Evolutionary conservation across 2,797 vertebrate species (phyloP), one percentile per base, ranked within the genome.

Genomic region (Semaprochilodus insignis): DNA sequence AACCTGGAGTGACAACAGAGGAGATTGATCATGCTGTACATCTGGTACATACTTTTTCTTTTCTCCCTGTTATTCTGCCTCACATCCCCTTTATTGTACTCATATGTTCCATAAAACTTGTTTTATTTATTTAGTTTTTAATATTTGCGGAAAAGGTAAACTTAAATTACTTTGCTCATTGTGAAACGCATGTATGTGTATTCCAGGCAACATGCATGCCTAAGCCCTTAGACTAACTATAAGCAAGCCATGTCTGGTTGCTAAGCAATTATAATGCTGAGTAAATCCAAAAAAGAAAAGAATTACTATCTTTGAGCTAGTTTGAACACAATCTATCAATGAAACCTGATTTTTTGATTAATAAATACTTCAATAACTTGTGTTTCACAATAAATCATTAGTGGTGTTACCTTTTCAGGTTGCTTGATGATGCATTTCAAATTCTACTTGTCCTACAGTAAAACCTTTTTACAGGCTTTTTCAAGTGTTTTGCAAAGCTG

Each of bases 11-110:
- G 69, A 99, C 98, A 77, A 99, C 98, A 80, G 98, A 99, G 91
- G 98, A 99, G 93, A 99, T 99, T 36, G 98, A 99, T 91, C 97
- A 99, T 2, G 95, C 98, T 71, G 98, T 99, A 62, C 98, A 99
- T 91, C 93, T 99, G 96, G 98, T 99, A 95, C 94, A 91, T 81
- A 60, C 27, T 51, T 19, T 31, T 55, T 48, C 2, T 55, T 5
- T 19, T 67, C 8, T 36, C 5, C 34, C 21, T 63, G 10, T 44
- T 2, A 54, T 25, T 15, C 51, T 70, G 2, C 57, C 34, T 60
- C 13, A 27, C 25, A 40, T 72, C 21, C 17, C n/a, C 16, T 23
- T 44, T 8, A 25, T 36, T 23, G 3, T 55, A 7, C 4, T 16
- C 16, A 34, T 69, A 8, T 11, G 3, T 17, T 36, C 65, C 27